phyloP scores from a whole-genome alignment of 2,113 vertebrate genomes.

The Nothocercus nigrocapillus region DNA sequence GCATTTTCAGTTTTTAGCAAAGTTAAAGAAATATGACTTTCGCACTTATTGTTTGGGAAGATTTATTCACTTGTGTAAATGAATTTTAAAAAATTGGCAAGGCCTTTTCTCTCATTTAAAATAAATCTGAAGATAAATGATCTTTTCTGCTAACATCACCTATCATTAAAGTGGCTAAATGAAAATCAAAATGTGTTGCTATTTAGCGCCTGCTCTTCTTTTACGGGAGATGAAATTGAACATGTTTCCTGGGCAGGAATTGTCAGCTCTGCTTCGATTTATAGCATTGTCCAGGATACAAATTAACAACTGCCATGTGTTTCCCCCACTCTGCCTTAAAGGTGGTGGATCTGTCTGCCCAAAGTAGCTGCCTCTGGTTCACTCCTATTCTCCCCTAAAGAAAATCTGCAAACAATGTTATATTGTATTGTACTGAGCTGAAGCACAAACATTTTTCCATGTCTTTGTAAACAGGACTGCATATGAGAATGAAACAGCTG shows the following conservation, averaged over 20 bases:
- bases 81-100: constrained; percentile 69
- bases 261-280: constrained; percentile 30
- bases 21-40: constrained; percentile 73
- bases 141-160: constrained; percentile 61
- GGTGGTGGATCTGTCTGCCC: neutral
- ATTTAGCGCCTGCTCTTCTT: constrained; percentile 48
- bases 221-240: constrained; percentile 54
- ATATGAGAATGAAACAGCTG: constrained; percentile 63
- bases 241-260: constrained; percentile 65
- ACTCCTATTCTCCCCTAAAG: neutral
- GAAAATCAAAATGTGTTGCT: constrained; percentile 72
- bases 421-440: neutral
- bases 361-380: neutral
- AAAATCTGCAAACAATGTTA: constrained; percentile 38
- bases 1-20: constrained; percentile 65
- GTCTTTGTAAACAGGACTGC: constrained; percentile 40
- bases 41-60: constrained; percentile 64
- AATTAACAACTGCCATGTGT: constrained; percentile 27
- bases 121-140: constrained; percentile 69
- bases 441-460: constrained; percentile 5
- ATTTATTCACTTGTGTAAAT: constrained; percentile 75
- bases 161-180: constrained; percentile 73
- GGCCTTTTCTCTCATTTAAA: constrained; percentile 44
- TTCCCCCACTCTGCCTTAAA: neutral
- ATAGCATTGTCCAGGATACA: constrained; percentile 25